Evolutionary conservation across 1,140 invertebrate genomes (phyloP), one percentile per base, ranked within the genome.

Genomic region (Lasaia peninsularis): DNA sequence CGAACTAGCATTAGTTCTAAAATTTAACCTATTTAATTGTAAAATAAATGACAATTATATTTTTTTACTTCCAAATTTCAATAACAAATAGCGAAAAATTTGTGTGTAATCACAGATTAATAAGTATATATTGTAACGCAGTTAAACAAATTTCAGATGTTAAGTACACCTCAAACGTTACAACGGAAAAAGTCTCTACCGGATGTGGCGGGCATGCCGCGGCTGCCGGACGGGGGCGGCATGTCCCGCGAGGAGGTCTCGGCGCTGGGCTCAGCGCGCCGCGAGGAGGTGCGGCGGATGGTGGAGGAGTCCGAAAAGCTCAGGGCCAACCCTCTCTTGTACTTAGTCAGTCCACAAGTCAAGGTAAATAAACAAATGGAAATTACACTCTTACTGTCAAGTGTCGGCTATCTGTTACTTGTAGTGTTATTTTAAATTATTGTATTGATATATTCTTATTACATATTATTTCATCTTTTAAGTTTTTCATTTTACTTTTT

Each of bases 191-290:
- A 98, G 91, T 97, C 97, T 72, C 91, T 99, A 89, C 98, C 98
- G 14, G 98, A 99, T 88, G 95, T 95, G 75, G 95, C 94, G 61
- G 93, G 93, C 54, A 92, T 96, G 78, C 95, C 95, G 20, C 92
- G 92, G 56, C 92, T 94, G 58, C 93, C 93, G 4, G 93, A 93
- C 57, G 92, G 95, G 33, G 93, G 93, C 49, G 92, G 95, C 18
- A 96, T 99, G 94, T 95, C 96, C 10, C 92, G 98, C 54, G 97
- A 99, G 90, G 98, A 99, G 90, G 97, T 98, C 5, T 97, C 97
- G 52, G 93, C 94, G 11, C 91, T 99, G 67, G 97, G 97, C 67
- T 97, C 96, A 55, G 95, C 96, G 62, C 93, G 98, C 56, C 92
- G 98, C 60, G 98, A 99, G 87, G 97, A 98, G 87, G 91, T 98